Base-by-base conservation (phyloP, 2,797 vertebrate species). In the Acrossocheilus wenchowensis region DNA sequence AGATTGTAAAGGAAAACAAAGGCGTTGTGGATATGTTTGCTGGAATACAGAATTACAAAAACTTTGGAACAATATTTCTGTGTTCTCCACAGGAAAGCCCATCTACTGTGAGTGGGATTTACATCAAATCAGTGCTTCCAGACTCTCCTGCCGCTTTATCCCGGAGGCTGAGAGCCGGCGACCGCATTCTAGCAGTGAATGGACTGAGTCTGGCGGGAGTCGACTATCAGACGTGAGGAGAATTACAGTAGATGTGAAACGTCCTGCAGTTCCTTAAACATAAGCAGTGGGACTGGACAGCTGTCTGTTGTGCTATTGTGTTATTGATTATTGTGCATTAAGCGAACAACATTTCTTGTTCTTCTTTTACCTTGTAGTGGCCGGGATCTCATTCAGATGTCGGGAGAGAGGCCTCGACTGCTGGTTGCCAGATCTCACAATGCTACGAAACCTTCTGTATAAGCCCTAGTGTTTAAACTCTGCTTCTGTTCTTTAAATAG, bases 161-260 rank as follows among this genome's bases (percentile, higher is more conserved):
- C 78, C 80, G 92, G 84, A 94, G 86, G 86, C 89, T 96, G 89
- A 84, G 54, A 26, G 90, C 93, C 14, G 95, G 96, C n/a, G 95
- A 96, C 92, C 85, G 92, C 64, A 95, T 96, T 87, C 91, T 96
- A 89, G 96, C 96, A 17, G 94, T 96, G 7, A 96, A 96, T 4
- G 96, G 96, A 73, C 88, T 94, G 86, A 95, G 93, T 81, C 91
- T 96, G 88, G 90, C 94, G 0, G 95, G 92, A 8, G 82, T 96
- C 87, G 94, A 96, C 90, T 94, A 93, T 84, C 90, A 93, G 7
- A 92, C 89, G 96, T 96, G 75, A 90, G 86, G 72, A 43, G 30
- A 1, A 34, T 85, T 36, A 2, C 72, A 5, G n/a, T 26, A 62
- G n/a, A 64, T 30, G 11, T 15, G 5, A 64, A 64, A n/a, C 8